Conservation (phyloP, 1,140 invertebrate genomes). For the Trichonephila clavipes region DNA sequence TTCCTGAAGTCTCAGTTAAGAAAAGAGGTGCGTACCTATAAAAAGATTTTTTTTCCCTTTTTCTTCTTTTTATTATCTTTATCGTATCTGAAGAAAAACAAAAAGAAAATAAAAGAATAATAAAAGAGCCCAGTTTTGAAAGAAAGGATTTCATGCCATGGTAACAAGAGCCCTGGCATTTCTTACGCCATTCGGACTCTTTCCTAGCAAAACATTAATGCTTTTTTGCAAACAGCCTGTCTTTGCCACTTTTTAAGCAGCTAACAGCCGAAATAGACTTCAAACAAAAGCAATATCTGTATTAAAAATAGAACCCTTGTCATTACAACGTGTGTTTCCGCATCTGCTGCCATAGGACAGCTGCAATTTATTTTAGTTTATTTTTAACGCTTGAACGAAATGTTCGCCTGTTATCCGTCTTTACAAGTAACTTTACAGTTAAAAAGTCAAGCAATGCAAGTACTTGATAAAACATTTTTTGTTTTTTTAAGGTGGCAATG, state of each 20-base stretch:
- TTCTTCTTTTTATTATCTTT: too few species aligned
- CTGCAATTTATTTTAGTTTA: slow-evolving; percentile 30
- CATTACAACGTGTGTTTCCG: not conserved
- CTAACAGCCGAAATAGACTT: not conserved
- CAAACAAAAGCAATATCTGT: not conserved
- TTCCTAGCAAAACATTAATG: not conserved
- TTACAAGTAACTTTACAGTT: not conserved
- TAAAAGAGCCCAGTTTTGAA: too few species aligned
- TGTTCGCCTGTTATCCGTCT: not conserved
- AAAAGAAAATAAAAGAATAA: too few species aligned
- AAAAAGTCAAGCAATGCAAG: not conserved
- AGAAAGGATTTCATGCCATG: not conserved
- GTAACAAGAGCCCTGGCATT: not conserved
- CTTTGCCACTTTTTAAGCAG: not conserved
- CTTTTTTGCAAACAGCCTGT: not conserved
- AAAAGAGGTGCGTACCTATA: too few species aligned
- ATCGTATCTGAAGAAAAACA: too few species aligned
- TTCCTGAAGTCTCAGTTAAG: too few species aligned
- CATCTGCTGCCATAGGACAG: not conserved
- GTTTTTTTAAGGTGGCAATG: too few species aligned
- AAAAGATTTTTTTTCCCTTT: too few species aligned
- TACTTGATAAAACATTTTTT: not conserved
- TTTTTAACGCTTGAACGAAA: not conserved
- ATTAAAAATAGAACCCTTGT: slow-evolving; percentile 6
- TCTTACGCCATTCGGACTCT: not conserved